Conservation (phyloP, 35 echinoderm and acorn worm species). For the Strongylocentrotus purpuratus region DNA sequence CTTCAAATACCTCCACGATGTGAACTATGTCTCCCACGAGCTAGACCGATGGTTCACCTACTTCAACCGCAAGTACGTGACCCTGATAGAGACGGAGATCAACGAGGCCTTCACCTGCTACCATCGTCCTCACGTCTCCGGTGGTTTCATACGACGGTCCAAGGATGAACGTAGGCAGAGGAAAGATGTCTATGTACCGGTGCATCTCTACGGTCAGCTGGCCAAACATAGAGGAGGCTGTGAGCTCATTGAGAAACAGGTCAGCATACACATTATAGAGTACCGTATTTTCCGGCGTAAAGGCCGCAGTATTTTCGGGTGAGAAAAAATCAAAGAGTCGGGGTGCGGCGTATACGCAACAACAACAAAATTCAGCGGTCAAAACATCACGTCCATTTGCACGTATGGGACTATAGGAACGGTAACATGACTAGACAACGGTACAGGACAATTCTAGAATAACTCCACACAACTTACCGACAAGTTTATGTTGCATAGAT, state of each 20-base stretch:
- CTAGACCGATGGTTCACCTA: slow-evolving; percentile 86
- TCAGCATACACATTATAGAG: background rate
- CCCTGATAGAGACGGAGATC: slow-evolving; percentile 88
- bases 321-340: no score
- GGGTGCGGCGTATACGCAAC: no score
- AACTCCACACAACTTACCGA: no score
- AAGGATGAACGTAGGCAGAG: slow-evolving; percentile 65
- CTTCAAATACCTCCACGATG: slow-evolving; percentile 94
- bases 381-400: no score
- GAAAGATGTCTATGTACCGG: slow-evolving; percentile 89
- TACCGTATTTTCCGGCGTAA: no score
- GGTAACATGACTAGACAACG: no score
- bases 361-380: no score
- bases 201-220: slow-evolving; percentile 88
- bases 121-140: slow-evolving; percentile 62
- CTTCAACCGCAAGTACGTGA: slow-evolving; percentile 92
- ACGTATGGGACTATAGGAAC: no score
- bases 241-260: slow-evolving; percentile 90
- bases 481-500: no score
- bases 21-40: slow-evolving; percentile 92
- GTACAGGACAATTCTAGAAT: no score
- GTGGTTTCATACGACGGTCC: slow-evolving; percentile 66
- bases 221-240: slow-evolving; percentile 76
- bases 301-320: no score
- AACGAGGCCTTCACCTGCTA: slow-evolving; percentile 95